phyloP scores from a whole-genome alignment of 2,797 vertebrate genomes.

The Chloroceryle inda region DNA sequence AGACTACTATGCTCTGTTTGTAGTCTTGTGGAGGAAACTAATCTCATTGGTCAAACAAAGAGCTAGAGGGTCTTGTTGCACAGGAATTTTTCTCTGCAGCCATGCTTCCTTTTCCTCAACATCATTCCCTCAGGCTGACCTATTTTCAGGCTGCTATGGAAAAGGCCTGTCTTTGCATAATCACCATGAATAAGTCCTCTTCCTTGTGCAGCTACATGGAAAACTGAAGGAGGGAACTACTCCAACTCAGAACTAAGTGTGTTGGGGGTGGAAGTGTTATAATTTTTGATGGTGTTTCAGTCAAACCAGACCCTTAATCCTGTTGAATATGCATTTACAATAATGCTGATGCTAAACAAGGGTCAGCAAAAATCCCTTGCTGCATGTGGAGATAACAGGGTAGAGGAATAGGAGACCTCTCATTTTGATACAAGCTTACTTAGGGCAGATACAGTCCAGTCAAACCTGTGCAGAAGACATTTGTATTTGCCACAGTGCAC shows the following conservation, averaged over 20 bases:
- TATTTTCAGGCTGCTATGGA: not conserved
- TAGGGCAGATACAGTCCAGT: not conserved
- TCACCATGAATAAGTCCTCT: not conserved
- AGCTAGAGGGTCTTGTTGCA: conserved; percentile 33
- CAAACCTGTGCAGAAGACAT: not conserved
- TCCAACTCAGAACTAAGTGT: not conserved
- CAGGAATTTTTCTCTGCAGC: not conserved
- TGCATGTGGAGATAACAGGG: not conserved
- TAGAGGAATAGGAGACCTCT: not conserved
- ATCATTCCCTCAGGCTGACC: not conserved
- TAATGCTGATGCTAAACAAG: not conserved
- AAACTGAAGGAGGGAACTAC: not conserved
- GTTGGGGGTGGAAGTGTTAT: not conserved
- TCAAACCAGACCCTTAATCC: not conserved
- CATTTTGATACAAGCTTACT: not conserved
- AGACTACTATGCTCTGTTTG: not conserved
- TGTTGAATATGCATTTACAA: not conserved
- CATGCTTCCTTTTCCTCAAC: not conserved
- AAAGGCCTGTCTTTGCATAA: not conserved
- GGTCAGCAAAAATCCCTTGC: not conserved
- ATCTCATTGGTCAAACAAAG: not conserved
- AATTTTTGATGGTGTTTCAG: not conserved
- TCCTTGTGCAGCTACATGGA: not conserved
- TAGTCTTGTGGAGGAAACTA: not conserved
- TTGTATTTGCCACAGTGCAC: not conserved